Percentiles rank a stretch among this genome's conserved stretches.
Evolutionary conservation across 1,140 invertebrate species (phyloP).

Genomic region (Thaumatotibia leucotreta): DNA sequence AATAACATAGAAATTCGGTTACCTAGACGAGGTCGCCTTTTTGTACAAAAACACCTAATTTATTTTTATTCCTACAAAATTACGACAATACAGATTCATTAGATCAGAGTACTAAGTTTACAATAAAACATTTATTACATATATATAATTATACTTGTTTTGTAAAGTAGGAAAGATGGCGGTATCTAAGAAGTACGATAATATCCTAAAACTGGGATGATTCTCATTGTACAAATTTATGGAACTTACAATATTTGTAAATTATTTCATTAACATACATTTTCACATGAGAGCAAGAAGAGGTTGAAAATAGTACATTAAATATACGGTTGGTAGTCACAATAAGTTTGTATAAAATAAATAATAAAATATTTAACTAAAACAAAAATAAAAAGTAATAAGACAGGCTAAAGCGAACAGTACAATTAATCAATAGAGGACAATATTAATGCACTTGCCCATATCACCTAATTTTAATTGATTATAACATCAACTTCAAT

Average conservation of each 20-base stretch:
- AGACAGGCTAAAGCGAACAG: slow-evolving; percentile 67
- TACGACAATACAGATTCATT: slow-evolving; percentile 67
- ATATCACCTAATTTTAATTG: slow-evolving; percentile 68
- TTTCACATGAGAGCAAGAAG: slow-evolving; percentile 53
- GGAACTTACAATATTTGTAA: slow-evolving; percentile 25
- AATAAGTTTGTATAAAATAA: slow-evolving; percentile 67
- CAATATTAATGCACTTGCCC: slow-evolving; percentile 75
- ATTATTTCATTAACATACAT: slow-evolving; percentile 20
- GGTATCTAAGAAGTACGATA: slow-evolving; percentile 53
- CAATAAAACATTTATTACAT: slow-evolving; percentile 71
- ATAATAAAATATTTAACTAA: slow-evolving; percentile 76
- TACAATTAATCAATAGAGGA: slow-evolving; percentile 64
- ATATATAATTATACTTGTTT: slow-evolving; percentile 54
- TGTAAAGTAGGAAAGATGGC: slow-evolving; percentile 64
- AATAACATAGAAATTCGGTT: slow-evolving; percentile 71
- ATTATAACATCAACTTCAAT: slow-evolving; percentile 75
- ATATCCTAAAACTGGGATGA: slow-evolving; percentile 60
- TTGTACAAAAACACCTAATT: slow-evolving; percentile 71
- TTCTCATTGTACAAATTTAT: slow-evolving; percentile 31
- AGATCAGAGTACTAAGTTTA: slow-evolving; percentile 68
- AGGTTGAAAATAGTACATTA: slow-evolving; percentile 8
- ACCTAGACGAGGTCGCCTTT: slow-evolving; percentile 72
- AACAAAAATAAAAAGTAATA: slow-evolving; percentile 70
- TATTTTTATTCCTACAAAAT: slow-evolving; percentile 43
- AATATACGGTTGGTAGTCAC: slow-evolving; percentile 48